Evolutionary conservation across 2,113 vertebrate genomes (phyloP).

Genomic region (Callipepla squamata): DNA sequence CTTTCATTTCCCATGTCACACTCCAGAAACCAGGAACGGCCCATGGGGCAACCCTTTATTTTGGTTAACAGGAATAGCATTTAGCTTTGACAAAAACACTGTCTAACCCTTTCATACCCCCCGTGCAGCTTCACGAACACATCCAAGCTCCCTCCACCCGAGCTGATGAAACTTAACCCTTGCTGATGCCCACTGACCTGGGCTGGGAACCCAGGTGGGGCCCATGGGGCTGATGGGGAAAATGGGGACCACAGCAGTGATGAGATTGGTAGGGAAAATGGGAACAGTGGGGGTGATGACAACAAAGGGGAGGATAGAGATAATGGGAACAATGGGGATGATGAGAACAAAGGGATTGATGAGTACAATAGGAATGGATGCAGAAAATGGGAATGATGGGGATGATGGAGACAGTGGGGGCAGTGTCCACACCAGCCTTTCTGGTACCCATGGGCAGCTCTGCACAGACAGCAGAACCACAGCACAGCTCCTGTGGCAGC

Average conservation of each 20-base stretch:
- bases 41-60: neutral
- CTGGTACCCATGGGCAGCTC: too few species aligned
- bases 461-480: too few species aligned
- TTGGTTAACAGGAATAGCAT: accelerated
- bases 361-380: too few species aligned
- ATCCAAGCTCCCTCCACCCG: neutral
- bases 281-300: too few species aligned
- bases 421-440: too few species aligned
- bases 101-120: accelerated
- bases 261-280: too few species aligned
- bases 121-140: neutral
- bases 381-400: too few species aligned
- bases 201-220: neutral
- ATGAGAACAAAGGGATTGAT: too few species aligned
- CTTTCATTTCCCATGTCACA: neutral
- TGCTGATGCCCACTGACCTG: neutral
- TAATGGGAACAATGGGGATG: too few species aligned
- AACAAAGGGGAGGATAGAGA: too few species aligned
- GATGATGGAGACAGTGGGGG: neutral
- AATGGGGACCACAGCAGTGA: neutral
- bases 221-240: neutral
- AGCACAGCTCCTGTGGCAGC: neutral
- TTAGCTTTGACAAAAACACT: neutral
- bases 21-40: neutral
- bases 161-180: neutral